phyloP scores from a whole-genome alignment of 2,797 vertebrate genomes.

The Falco berigora region DNA sequence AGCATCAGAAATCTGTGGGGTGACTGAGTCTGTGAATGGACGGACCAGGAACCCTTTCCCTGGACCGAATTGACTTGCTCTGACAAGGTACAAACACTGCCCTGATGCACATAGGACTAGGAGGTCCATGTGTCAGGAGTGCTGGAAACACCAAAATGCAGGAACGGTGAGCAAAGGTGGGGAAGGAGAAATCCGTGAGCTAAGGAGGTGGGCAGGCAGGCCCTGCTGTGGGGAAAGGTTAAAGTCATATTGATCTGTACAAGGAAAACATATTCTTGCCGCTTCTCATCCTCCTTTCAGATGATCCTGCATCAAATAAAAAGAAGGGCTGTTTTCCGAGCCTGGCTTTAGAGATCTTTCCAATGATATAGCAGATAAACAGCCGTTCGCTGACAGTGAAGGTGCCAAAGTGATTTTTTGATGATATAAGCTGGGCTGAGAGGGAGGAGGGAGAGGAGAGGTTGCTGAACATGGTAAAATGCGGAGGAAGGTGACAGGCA shows the following conservation, averaged over 20 bases:
- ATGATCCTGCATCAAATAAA: conserved; percentile 66
- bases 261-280: conserved; percentile 49
- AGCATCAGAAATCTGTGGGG: not conserved
- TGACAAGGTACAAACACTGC: not conserved
- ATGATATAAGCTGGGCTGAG: conserved; percentile 55
- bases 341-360: conserved; percentile 60
- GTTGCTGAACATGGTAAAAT: conserved; percentile 53
- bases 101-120: accelerated
- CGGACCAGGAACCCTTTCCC: not conserved
- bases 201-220: not conserved
- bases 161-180: not conserved
- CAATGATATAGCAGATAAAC: conserved; percentile 61
- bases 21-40: not conserved
- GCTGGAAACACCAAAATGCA: not conserved
- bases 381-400: conserved; percentile 61
- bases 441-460: conserved; percentile 13
- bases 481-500: not conserved
- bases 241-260: conserved; percentile 68
- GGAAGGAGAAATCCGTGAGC: not conserved
- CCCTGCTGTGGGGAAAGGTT: conserved; percentile 26
- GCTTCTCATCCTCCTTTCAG: conserved; percentile 64
- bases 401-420: conserved; percentile 65
- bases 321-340: conserved; percentile 61
- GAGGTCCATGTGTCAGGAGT: not conserved
- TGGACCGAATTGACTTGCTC: accelerated